Evolutionary conservation across 2,888 invertebrate species (phyloP), one percentile per base, ranked within the genome.

Genomic region (Colletes collaris): DNA sequence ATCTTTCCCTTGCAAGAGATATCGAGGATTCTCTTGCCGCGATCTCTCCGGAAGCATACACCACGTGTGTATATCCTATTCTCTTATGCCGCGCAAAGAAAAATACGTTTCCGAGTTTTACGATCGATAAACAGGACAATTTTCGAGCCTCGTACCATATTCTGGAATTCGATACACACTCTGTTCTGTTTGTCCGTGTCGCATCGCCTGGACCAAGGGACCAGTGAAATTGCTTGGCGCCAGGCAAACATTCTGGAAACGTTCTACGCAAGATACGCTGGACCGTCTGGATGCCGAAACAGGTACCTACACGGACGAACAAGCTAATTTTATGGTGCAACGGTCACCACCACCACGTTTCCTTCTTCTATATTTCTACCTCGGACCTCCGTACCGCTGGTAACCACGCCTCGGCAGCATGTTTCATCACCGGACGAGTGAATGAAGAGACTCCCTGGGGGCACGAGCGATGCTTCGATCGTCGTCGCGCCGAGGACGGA

Each of bases 321-420:
- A 71, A 55, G 64, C 81, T 86, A 84, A 86, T 84, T 85, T 84
- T 76, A 70, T 77, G 86, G 81, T 85, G 77, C 86, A 86, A 81
- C 84, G 35, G 68, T 69, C 73, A 74, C 73, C 76, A 55, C 56
- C 50, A 55, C 56, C 50, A 11, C 52, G 50, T 19, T 72, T 37
- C 59, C 55, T 68, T 56, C 6, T 16, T 66, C 76, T 66, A 27
- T 35, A 40, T 66, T 37, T 27, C 13, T 19, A 4, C 49, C 52
- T 11, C 37, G 16, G 7, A 27, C 40, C n/a, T 11, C 16, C 49
- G 11, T 7, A 11, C 37, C 6, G 19, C 35, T 19, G 35, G 60
- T 58, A 40, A 16, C 16, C 44, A 5, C 3, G 27, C 35, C 59
- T 53, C 64, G 19, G n/a, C 19, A 11, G n/a, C 19, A 11, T 19